A percentile compares a stretch with the other conserved stretches of the same genome.
Evolutionary conservation across 2,797 vertebrate genomes (phyloP).

Genomic region (Mormyrus hasselquistii): DNA sequence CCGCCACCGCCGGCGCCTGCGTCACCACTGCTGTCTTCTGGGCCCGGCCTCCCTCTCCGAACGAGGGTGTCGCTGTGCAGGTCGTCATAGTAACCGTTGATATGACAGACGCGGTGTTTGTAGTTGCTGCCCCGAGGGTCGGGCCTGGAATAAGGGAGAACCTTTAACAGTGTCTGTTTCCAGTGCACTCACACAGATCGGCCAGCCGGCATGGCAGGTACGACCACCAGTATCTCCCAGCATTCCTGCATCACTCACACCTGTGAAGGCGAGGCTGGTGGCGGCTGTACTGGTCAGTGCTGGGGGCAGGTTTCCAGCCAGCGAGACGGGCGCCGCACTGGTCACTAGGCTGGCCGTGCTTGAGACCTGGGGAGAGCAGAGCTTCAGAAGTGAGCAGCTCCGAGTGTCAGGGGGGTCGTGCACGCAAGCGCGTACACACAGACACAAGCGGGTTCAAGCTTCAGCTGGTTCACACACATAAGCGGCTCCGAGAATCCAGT

Average conservation of each 20-base stretch:
- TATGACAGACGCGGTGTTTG: constrained; percentile 69
- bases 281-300: constrained; percentile 64
- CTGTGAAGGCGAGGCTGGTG: constrained; percentile 66
- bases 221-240: neutral
- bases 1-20: constrained; percentile 61
- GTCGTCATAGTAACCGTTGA: constrained; percentile 67
- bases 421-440: neutral
- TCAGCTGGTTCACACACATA: neutral
- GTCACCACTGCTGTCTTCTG: constrained; percentile 55
- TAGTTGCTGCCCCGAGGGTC: constrained; percentile 59
- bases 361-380: constrained; percentile 59
- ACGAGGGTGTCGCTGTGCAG: constrained; percentile 60
- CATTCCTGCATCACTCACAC: constrained; percentile 40
- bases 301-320: constrained; percentile 71
- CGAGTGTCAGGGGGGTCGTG: neutral
- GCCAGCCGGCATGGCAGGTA: neutral
- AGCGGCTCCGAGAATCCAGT: neutral
- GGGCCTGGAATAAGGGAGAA: constrained; percentile 54
- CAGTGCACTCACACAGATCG: neutral
- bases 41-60: constrained; percentile 47
- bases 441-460: neutral
- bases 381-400: neutral
- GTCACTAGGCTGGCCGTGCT: constrained; percentile 74
- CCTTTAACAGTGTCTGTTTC: neutral
- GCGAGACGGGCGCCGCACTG: constrained; percentile 65